Conservation (phyloP, 2,113 vertebrate species). For the Triplophysa dalaica region DNA sequence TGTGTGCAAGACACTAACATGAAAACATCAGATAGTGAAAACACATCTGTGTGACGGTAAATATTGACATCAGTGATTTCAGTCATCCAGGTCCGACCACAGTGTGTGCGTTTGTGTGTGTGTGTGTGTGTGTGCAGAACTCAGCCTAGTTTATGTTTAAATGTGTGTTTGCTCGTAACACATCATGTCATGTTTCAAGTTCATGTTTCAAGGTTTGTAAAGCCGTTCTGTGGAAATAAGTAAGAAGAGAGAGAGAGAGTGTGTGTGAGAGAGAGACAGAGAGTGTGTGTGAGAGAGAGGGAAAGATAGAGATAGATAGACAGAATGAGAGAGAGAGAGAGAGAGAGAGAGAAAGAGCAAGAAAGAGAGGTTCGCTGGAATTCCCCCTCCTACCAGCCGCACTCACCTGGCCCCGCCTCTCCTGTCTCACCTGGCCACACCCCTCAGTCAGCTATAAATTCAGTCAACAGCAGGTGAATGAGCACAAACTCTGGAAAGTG, state of each 20-base stretch:
- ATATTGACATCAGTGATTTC: conserved; percentile 23
- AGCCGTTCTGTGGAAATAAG: no score
- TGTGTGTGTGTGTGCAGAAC: conserved; percentile 8
- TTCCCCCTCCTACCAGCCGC: conserved; percentile 61
- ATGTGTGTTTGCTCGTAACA: background rate
- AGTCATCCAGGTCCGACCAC: conserved; percentile 31
- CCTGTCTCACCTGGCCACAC: background rate
- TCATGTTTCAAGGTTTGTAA: conserved; percentile 49
- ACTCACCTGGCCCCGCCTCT: conserved; percentile 59
- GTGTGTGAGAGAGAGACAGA: no score
- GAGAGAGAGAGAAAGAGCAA: background rate
- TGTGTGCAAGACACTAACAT: background rate
- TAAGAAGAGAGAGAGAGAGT: no score
- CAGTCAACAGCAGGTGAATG: conserved; percentile 42
- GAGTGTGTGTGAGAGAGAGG: no score
- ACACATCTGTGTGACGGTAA: no score
- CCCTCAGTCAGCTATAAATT: conserved; percentile 36
- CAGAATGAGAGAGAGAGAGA: no score
- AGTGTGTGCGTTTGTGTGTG: conserved; percentile 25
- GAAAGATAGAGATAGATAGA: no score
- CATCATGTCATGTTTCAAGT: conserved; percentile 15
- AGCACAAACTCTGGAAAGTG: background rate
- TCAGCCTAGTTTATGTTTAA: background rate
- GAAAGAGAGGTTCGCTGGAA: conserved; percentile 64
- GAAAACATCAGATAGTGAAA: no score